These are phyloP conservation scores for Amphiduros pacificus DNA, from an alignment of 2,888 invertebrate species.

Conservation along the genomic window DNA sequence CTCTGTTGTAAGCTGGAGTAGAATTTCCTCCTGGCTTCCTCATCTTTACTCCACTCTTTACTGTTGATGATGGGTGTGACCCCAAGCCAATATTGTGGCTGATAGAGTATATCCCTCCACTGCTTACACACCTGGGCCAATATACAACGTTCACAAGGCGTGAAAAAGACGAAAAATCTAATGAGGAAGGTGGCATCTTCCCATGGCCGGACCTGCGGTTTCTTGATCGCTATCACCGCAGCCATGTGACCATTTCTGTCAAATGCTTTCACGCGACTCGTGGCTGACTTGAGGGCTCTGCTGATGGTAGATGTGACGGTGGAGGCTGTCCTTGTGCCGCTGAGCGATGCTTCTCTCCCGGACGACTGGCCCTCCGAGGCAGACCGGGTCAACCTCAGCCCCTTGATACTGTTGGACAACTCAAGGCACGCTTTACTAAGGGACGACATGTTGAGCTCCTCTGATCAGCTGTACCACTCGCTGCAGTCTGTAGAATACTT, in stretches of 20 bases:
- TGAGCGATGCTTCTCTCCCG: slow-evolving; percentile 16
- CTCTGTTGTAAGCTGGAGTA: slow-evolving; percentile 70
- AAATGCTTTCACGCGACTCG: slow-evolving; percentile 27
- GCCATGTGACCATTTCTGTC: slow-evolving; percentile 16
- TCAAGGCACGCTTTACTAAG: slow-evolving; percentile 57
- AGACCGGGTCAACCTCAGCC: slow-evolving; percentile 43
- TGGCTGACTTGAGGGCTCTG: slow-evolving; percentile 32
- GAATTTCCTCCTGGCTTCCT: slow-evolving; percentile 62
- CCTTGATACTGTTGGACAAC: slow-evolving; percentile 56
- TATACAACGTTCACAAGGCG: slow-evolving; percentile 73
- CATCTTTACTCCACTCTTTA: slow-evolving; percentile 66
- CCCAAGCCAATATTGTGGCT: slow-evolving; percentile 85
- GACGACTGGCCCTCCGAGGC: slow-evolving; percentile 9
- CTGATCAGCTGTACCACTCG: too few relatives aligned
- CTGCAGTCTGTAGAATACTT: too few relatives aligned
- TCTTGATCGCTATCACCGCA: neutral
- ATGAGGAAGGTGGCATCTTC: slow-evolving; percentile 83
- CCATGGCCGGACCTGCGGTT: slow-evolving; percentile 57
- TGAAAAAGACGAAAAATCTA: slow-evolving; percentile 70
- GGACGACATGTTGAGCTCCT: slow-evolving; percentile 56
- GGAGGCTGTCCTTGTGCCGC: slow-evolving; percentile 3
- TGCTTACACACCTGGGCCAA: slow-evolving; percentile 83
- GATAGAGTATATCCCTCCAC: slow-evolving; percentile 88
- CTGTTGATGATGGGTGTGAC: slow-evolving; percentile 84
- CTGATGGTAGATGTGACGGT: slow-evolving; percentile 29